Evolutionary conservation across 2,113 vertebrate species (phyloP).

Genomic region (Ctenodactylus gundi): DNA sequence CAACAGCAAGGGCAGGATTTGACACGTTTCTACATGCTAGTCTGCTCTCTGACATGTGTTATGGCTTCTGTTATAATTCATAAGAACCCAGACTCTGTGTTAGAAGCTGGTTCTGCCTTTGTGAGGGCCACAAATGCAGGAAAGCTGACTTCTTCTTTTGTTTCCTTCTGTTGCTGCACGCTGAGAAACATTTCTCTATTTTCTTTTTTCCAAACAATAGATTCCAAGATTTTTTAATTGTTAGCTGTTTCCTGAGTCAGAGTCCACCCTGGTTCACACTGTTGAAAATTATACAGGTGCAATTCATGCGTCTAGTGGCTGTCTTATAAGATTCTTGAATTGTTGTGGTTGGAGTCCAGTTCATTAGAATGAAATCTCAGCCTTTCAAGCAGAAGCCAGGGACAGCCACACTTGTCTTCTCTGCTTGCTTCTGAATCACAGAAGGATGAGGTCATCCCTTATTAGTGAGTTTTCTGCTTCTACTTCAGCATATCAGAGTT

Average conservation of each 20-base stretch:
- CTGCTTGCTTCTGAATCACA: background rate
- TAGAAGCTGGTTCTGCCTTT: background rate
- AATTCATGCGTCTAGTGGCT: background rate
- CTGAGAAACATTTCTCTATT: background rate
- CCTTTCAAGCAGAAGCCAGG: background rate
- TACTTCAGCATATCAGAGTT: background rate
- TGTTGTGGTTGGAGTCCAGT: rapidly evolving
- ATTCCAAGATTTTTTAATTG: background rate
- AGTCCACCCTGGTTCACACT: background rate
- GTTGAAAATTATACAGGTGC: background rate
- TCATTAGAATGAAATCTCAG: background rate
- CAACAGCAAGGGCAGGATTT: background rate
- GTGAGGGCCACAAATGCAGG: background rate
- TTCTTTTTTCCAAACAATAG: background rate
- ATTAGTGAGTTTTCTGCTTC: background rate
- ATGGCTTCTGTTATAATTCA: background rate
- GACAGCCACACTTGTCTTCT: rapidly evolving
- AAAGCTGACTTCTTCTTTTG: background rate
- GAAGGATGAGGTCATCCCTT: background rate
- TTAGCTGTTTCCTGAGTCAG: background rate
- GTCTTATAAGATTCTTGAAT: background rate
- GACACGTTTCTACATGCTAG: background rate
- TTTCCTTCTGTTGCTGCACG: background rate
- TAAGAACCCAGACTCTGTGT: background rate
- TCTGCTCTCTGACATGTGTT: background rate